phyloP scores from a whole-genome alignment of 2,888 invertebrate genomes.

The Trilocha varians region DNA sequence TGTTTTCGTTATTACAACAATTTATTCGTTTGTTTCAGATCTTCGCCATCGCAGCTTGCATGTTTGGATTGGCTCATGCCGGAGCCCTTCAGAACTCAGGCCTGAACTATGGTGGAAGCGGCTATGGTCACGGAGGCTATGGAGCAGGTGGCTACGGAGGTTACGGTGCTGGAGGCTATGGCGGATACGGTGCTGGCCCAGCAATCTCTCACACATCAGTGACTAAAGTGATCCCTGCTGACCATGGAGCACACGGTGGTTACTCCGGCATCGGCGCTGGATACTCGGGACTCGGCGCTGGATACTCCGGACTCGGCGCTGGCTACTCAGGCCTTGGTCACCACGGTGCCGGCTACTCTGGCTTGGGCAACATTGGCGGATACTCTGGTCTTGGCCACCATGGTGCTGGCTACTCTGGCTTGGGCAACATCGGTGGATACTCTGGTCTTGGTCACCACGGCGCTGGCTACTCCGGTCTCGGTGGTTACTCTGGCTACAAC shows the following conservation, averaged over 20 bases:
- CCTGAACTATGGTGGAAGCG: conserved; percentile 10
- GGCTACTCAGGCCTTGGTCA: conserved; percentile 5
- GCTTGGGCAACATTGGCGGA: conserved; percentile 6
- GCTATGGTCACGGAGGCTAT: conserved; percentile 11
- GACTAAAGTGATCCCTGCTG: conserved; percentile 19
- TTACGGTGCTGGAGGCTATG: conserved; percentile 8
- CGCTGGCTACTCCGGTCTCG: conserved; percentile 10
- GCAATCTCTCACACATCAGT: conserved; percentile 23
- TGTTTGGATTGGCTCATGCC: conserved; percentile 34
- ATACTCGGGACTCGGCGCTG: conserved; percentile 2
- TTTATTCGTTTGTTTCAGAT: conserved; percentile 19
- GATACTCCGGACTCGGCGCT: conserved; percentile 8
- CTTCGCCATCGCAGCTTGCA: conserved; percentile 29
- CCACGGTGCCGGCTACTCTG: conserved; percentile 6
- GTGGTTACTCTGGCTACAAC: conserved; percentile 5
- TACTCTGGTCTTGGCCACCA: conserved; percentile 1
- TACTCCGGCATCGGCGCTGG: conserved; percentile 6
- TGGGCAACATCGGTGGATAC: conserved; percentile 9
- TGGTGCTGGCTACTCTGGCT: conserved; percentile 2
- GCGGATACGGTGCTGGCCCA: conserved; percentile 13
- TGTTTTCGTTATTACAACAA: background rate
- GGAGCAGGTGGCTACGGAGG: conserved; percentile 11
- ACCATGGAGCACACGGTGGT: conserved; percentile 9
- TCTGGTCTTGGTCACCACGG: conserved; percentile 15
- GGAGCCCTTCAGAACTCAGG: conserved; percentile 22